These are phyloP conservation scores for Cuculus canorus DNA, from an alignment of 2,797 vertebrate species.

Conservation along the genomic window DNA sequence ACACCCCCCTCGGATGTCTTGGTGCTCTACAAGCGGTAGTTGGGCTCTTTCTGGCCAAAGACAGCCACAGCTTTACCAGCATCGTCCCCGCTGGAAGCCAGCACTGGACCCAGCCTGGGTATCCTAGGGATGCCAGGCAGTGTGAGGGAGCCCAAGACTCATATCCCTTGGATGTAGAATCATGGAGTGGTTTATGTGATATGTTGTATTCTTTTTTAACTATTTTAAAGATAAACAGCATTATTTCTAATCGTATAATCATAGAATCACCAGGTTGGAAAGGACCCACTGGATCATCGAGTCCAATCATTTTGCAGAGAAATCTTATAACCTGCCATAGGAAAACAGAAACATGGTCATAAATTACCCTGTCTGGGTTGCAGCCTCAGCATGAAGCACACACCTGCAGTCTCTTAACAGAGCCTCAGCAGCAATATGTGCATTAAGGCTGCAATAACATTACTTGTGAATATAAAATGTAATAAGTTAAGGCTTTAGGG, in stretches of 20 bases:
- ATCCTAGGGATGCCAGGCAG: neutral
- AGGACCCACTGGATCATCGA: too few relatives aligned
- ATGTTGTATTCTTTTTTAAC: too few relatives aligned
- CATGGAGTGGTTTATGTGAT: too few relatives aligned
- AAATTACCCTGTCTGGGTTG: conserved; percentile 37
- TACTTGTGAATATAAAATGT: neutral
- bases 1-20: fast-evolving
- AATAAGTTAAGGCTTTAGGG: neutral
- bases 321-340: neutral
- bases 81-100: neutral
- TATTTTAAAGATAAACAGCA: neutral
- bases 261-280: too few relatives aligned
- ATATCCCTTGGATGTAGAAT: too few relatives aligned
- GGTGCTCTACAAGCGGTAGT: neutral
- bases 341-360: conserved; percentile 59
- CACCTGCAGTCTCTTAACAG: neutral
- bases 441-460: neutral
- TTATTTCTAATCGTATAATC: neutral
- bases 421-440: neutral
- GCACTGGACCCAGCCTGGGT: neutral
- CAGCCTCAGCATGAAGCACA: neutral
- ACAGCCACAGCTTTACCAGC: fast-evolving
- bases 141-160: too few relatives aligned
- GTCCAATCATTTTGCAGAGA: too few relatives aligned
- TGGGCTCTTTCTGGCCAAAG: neutral